phyloP scores from a whole-genome alignment of 92 coral and sea anemone species.

The Hydrozoanthus gracilis region DNA sequence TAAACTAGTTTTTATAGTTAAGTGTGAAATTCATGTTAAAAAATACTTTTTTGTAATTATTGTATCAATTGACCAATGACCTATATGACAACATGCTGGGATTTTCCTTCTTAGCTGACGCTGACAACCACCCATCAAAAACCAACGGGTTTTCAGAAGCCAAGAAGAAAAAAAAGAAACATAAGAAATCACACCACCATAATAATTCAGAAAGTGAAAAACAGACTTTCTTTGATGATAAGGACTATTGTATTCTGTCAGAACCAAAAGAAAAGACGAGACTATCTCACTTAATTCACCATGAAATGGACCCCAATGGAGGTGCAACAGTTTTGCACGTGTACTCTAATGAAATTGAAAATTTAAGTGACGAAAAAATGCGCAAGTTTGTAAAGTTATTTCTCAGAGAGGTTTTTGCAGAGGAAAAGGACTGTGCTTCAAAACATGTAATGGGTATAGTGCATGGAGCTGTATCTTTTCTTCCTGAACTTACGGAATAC shows the following conservation, averaged over 20 bases:
- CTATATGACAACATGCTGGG: background rate
- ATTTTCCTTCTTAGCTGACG: conserved; percentile 22
- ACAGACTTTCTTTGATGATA: conserved; percentile 69
- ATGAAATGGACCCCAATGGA: conserved; percentile 90
- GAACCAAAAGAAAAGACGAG: conserved; percentile 87
- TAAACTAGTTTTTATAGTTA: too few relatives aligned
- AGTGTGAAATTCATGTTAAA: too few relatives aligned
- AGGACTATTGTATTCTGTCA: conserved; percentile 72
- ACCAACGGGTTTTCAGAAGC: conserved; percentile 60
- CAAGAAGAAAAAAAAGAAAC: conserved; percentile 88
- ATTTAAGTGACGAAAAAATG: conserved; percentile 84
- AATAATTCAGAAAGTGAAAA: conserved; percentile 56
- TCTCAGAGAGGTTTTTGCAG: conserved; percentile 90
- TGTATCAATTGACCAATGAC: too few relatives aligned
- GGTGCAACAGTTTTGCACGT: conserved; percentile 92
- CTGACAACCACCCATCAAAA: conserved; percentile 38
- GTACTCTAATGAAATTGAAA: conserved; percentile 82
- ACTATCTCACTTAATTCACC: conserved; percentile 86
- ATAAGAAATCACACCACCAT: conserved; percentile 82
- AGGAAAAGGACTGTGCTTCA: conserved; percentile 74
- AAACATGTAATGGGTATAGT: conserved; percentile 95
- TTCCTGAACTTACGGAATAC: conserved; percentile 92
- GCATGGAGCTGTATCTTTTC: conserved; percentile 86
- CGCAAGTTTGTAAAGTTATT: conserved; percentile 91
- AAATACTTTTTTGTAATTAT: too few relatives aligned